Evolutionary conservation across 2,888 invertebrate species (phyloP), one percentile per base, ranked within the genome.

Genomic region (Carterocephalus palaemon): DNA sequence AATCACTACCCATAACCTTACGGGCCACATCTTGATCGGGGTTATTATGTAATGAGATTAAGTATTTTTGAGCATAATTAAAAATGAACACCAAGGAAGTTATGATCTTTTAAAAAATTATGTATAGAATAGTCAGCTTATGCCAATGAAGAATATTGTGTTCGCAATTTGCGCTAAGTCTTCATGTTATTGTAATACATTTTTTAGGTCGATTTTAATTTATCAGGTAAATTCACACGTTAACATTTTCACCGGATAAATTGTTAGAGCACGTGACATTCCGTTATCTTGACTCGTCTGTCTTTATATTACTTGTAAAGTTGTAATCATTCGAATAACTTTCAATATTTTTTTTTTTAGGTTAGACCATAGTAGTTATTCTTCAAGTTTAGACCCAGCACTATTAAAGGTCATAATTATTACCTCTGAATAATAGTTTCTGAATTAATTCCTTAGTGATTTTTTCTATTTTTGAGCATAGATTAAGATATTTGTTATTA

Each of bases 11-110:
- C 52, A 56, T 62, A 62, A 65, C 63, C 62, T 63, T 52, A 46
- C 31, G 48, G 32, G 45, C 38, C 57, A 63, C 59, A 57, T 66
- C 59, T 63, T 61, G 52, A 54, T 55, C 45, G 49, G 48, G 52
- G 66, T 67, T 67, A 67, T 67, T 67, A 67, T 66, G 66, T 66
- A 67, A 62, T 59, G 52, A 62, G 68, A 69, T 62, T 70, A 59
- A 64, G 64, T 66, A 60, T 56, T 73, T 74, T 67, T 57, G 52
- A 57, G 62, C 61, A 36, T 54, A 47, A n/a, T n/a, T n/a, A n/a
- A n/a, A 26, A 19, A 28, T 17, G 8, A n/a, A 7, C 26, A 37
- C 24, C 10, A 23, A 9, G 28, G 15, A 28, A 15, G 7, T n/a
- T n/a, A 0, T 28, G 2, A n/a, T 28, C 15, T 28, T 28, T 2